Base-by-base conservation (phyloP, 2,797 vertebrate genomes). In the Perodicticus potto region DNA sequence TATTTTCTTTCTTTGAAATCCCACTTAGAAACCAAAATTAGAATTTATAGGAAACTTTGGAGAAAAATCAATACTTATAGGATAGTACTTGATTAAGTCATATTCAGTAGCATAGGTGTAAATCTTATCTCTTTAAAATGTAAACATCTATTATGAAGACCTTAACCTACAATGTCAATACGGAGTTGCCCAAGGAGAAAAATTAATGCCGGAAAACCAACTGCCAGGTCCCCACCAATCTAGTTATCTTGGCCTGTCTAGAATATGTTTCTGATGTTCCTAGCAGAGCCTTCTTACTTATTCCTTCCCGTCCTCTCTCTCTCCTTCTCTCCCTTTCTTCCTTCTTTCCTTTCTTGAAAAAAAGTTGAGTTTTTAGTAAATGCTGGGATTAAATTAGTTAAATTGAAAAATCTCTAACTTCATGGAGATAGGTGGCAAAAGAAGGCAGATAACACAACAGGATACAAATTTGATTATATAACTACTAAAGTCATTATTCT, bases 241-340 rank as follows among this genome's bases (percentile, higher is more conserved):
- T 67, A 45, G 1, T 25, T 65, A 32, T 37, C 82, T 37, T 81
- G n/a, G 17, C 16, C 45, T 4, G 34, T 89, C 9, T 65, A 73
- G 57, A 93, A 40, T 77, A 22, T 29, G 34, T 27, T 72, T 43
- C 22, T 82, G 49, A 85, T 4, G 1, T 27, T 74, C 82, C 53
- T 37, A 93, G 23, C 20, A 69, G 19, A 65, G 29, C 2, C 22
- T 67, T 32, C 63, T 45, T 74, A 10, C 8, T 59, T 65, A 5
- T 22, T 5, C 1, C 11, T 23, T 13, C n/a, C 29, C 2, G 0
- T 32, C 11, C 13, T 14, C n/a, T 2, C 3, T 12, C 45, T 10
- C 12, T 13, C 6, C 10, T 77, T 25, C 10, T 23, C 59, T 65
- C 20, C 25, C 2, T 34, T 3, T 16, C 45, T 20, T 13, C 12